These are phyloP conservation scores for Seriola rivoliana DNA, from an alignment of 2,113 vertebrate species.

Conservation along the genomic window DNA sequence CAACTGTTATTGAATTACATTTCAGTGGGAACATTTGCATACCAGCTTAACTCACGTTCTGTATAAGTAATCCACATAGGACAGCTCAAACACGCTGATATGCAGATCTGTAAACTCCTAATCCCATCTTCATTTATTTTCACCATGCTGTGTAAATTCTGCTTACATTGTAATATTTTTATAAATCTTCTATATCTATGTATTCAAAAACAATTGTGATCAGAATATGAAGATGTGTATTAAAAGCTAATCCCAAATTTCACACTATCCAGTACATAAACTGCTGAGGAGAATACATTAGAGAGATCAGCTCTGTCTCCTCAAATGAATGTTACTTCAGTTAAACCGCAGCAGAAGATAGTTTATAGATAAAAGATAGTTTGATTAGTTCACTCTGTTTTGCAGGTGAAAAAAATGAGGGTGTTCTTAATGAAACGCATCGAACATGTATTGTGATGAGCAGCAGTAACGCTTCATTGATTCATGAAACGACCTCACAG, in stretches of 20 bases:
- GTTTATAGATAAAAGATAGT: background rate
- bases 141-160: background rate
- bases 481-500: constrained; percentile 40
- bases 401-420: constrained; percentile 11
- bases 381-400: constrained; percentile 22
- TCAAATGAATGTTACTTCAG: background rate
- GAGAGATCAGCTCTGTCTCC: constrained; percentile 12
- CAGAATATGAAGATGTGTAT: constrained; percentile 30
- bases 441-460: constrained; percentile 15
- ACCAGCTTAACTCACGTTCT: background rate
- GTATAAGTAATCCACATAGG: background rate
- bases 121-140: constrained; percentile 15
- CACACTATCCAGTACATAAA: background rate
- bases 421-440: constrained; percentile 28
- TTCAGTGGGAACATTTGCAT: background rate
- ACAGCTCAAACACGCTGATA: background rate
- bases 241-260: constrained; percentile 19
- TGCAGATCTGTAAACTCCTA: constrained; percentile 9
- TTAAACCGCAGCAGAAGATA: constrained; percentile 3
- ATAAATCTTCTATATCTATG: background rate
- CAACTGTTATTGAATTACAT: background rate
- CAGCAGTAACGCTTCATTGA: constrained; percentile 37
- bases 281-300: background rate
- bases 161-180: background rate
- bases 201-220: constrained; percentile 17